These are phyloP conservation scores for Eupleurogrammus muticus DNA, from an alignment of 2,797 vertebrate species.

Conservation along the genomic window DNA sequence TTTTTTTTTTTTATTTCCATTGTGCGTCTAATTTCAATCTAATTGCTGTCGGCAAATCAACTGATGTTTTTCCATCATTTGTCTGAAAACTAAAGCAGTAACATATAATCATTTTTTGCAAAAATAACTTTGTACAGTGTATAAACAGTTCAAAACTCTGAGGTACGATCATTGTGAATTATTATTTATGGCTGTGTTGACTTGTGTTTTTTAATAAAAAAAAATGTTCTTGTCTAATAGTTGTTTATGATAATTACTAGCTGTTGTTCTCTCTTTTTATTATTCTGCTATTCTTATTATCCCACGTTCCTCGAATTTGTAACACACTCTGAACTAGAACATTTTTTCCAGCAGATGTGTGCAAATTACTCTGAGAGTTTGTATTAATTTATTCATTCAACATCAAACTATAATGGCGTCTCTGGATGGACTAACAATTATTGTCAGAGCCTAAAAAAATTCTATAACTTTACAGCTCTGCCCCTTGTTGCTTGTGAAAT, in stretches of 20 bases:
- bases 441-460: too few relatives aligned
- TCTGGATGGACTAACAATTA: too few relatives aligned
- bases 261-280: too few relatives aligned
- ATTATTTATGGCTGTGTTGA: slow-evolving; percentile 56
- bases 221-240: slow-evolving; percentile 24
- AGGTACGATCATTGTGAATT: slow-evolving; percentile 41
- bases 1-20: slow-evolving; percentile 1
- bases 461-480: too few relatives aligned
- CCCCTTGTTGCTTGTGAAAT: too few relatives aligned
- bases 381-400: too few relatives aligned
- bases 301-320: too few relatives aligned
- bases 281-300: neutral
- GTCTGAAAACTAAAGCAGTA: slow-evolving; percentile 36
- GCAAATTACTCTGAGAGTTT: too few relatives aligned
- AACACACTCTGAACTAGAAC: too few relatives aligned
- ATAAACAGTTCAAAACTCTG: slow-evolving; percentile 30
- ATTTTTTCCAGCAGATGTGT: too few relatives aligned
- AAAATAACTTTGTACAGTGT: slow-evolving; percentile 64
- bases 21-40: slow-evolving; percentile 8
- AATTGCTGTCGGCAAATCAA: slow-evolving; percentile 4
- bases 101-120: slow-evolving; percentile 49
- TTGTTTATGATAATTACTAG: too few relatives aligned
- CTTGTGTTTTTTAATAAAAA: slow-evolving; percentile 55
- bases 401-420: too few relatives aligned
- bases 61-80: slow-evolving; percentile 18